Evolutionary conservation across 2,113 vertebrate genomes (phyloP), one percentile per base, ranked within the genome.

Genomic region (Podarcis cretensis): DNA sequence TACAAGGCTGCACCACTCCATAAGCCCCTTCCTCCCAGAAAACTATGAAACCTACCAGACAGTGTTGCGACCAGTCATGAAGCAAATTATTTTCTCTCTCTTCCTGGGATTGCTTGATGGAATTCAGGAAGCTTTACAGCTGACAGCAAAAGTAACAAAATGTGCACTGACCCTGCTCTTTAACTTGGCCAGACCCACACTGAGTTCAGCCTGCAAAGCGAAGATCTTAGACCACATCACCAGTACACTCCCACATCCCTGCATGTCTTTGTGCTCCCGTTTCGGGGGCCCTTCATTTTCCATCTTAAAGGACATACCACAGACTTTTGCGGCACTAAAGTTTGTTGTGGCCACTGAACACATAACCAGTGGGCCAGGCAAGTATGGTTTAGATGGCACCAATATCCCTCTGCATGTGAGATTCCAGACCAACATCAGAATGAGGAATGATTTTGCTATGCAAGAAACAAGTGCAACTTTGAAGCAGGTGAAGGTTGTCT

Each of bases 21-120:
- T 57, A 30, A 5, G 6, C 13, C 1, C 6, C 54, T 74, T 86
- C 81, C 74, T 2, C 54, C 83, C 27, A 0, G 63, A 89, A 43
- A 83, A 89, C 35, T 63, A 20, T 69, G 54, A 81, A 86, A 87
- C 18, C 37, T 5, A 43, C 54, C 68, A 89, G n/a, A 59, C 74
- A 43, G 83, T 35, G 12, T 37, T 92, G 54, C 81, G 54, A 10
- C 7, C 2, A 6, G 35, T 83, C 3, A 48, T 90, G 63, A 69
- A 84, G 54, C 89, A 84, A 18, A 57, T 57, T 4, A 80, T 57
- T 1, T 8, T 84, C 35, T 88, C 87, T 4, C 81, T 90, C 23
- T 83, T 93, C 27, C 66, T 89, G 71, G 3, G n/a, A 85, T 78
- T 87, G 82, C 88, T 91, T 1, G 71, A 88, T 65, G 78, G 80